Evolutionary conservation across 2,888 invertebrate species (phyloP).

Genomic region (Tridacna gigas): DNA sequence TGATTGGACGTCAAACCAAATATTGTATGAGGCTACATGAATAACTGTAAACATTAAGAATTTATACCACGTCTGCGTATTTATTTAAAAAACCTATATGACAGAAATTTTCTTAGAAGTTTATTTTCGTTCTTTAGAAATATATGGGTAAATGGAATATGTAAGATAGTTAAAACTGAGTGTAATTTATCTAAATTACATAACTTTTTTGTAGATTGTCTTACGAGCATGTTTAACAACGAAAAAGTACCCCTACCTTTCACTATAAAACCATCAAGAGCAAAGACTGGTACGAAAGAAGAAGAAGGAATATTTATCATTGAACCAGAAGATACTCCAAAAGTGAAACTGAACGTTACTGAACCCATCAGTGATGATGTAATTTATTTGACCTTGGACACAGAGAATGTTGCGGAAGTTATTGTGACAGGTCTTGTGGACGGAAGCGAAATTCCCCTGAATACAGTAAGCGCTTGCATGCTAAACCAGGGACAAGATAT

Average conservation of each 20-base stretch:
- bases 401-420: conserved; percentile 26
- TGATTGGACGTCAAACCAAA: no score
- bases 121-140: no score
- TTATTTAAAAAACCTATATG: no score
- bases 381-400: conserved; percentile 10
- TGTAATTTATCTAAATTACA: no score
- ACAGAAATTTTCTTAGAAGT: no score
- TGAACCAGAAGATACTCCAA: conserved; percentile 22
- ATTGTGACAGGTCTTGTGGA: conserved; percentile 8
- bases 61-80: no score
- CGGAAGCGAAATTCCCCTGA: not conserved
- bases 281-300: conserved; percentile 19
- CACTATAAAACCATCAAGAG: conserved; percentile 13
- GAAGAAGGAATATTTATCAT: conserved; percentile 10
- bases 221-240: conserved; percentile 29
- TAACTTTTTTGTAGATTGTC: conserved; percentile 15
- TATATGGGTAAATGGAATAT: no score
- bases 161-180: no score
- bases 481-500: no score
- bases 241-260: conserved; percentile 9
- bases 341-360: conserved; percentile 23
- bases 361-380: conserved; percentile 9
- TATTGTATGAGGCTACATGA: no score
- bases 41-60: no score
- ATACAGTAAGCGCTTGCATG: not conserved